phyloP scores from a whole-genome alignment of 1,140 invertebrate species.

The Tetragonula clypearis region DNA sequence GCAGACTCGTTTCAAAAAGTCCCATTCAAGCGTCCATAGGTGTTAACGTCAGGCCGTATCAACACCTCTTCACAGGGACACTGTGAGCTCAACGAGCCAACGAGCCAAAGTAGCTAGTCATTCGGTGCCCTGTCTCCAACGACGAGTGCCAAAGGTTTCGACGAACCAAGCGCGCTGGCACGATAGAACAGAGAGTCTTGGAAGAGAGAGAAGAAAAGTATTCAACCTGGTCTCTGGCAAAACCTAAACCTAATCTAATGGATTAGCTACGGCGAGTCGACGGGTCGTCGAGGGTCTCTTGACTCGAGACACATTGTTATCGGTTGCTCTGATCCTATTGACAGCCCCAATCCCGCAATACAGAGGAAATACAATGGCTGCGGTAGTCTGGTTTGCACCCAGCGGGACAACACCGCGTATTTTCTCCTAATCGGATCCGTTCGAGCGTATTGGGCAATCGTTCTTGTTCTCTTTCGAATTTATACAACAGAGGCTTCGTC shows the following conservation, averaged over 20 bases:
- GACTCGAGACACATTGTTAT: slow-evolving; percentile 74
- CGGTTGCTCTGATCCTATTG: slow-evolving; percentile 68
- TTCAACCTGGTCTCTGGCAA: neutral
- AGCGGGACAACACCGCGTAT: slow-evolving; percentile 60
- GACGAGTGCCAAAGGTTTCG: neutral
- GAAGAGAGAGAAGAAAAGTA: neutral
- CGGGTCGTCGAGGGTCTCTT: slow-evolving; percentile 66
- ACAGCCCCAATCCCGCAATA: slow-evolving; percentile 43
- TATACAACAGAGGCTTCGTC: neutral
- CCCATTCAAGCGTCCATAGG: slow-evolving; percentile 30
- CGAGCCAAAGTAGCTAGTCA: slow-evolving; percentile 15
- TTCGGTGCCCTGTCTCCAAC: neutral
- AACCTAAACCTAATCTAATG: slow-evolving; percentile 64
- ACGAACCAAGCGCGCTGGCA: neutral
- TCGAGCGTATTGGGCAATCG: slow-evolving; percentile 69
- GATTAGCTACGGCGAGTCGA: slow-evolving; percentile 64
- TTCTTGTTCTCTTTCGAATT: slow-evolving; percentile 34
- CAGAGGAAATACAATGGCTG: slow-evolving; percentile 32
- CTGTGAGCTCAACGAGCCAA: slow-evolving; percentile 7
- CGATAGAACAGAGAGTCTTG: neutral
- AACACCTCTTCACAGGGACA: slow-evolving; percentile 34
- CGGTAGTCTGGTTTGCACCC: slow-evolving; percentile 45
- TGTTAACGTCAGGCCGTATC: slow-evolving; percentile 32
- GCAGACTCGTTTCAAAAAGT: neutral
- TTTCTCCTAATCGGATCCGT: slow-evolving; percentile 75